Percentiles rank a stretch among this genome's conserved stretches.
phyloP scores from a whole-genome alignment of 2,113 vertebrate species.

The Ivindomyrus marchei region DNA sequence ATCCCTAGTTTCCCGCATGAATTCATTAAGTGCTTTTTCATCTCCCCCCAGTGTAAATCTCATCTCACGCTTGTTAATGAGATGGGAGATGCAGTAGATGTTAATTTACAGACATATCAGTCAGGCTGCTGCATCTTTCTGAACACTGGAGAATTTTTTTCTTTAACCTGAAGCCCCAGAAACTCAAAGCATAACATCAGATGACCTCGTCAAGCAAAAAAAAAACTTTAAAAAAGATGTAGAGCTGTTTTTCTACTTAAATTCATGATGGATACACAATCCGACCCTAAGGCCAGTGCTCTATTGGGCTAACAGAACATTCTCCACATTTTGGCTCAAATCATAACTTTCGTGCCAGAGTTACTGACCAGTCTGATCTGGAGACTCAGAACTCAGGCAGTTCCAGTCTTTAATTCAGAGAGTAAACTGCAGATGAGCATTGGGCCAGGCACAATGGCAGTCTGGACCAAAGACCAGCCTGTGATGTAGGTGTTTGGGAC shows the following conservation, averaged over 20 bases:
- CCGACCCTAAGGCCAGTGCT: neutral
- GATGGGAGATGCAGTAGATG: neutral
- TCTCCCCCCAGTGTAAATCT: neutral
- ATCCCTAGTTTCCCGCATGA: neutral
- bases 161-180: neutral
- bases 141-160: neutral
- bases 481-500: neutral
- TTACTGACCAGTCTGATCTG: neutral
- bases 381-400: neutral
- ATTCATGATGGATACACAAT: neutral
- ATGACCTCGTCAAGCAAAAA: neutral
- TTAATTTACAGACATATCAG: neutral
- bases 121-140: neutral
- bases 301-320: neutral
- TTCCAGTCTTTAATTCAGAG: neutral
- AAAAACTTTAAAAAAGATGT: neutral
- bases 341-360: neutral
- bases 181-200: neutral
- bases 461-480: neutral
- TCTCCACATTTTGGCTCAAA: neutral
- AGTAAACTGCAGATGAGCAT: neutral
- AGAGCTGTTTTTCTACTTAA: neutral
- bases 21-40: neutral
- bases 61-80: constrained; percentile 7
- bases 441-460: neutral